Base-by-base conservation (phyloP, 2,797 vertebrate genomes). In the Pachyuromys duprasi region DNA sequence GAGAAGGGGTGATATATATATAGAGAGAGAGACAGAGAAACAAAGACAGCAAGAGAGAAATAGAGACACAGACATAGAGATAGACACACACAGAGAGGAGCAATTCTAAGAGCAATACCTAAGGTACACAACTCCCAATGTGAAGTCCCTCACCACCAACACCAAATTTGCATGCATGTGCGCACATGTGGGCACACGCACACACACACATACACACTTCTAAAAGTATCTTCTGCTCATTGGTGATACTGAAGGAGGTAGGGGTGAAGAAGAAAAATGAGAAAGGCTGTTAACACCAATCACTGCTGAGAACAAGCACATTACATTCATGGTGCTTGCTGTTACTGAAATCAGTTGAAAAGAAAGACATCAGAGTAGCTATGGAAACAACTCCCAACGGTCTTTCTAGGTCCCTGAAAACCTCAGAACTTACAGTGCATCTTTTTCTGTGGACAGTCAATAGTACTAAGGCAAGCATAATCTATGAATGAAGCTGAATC, bases 251-350 rank as follows among this genome's bases (percentile, higher is more conserved):
- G 20, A 62, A 24, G 17, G 14, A 17, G 5, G 2, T 9, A 17
- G 1, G 11, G 28, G 5, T 42, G 3, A 45, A 31, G 8, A 88
- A 24, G 45, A 2, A 5, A 55, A 8, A 33, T 2, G n/a, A 65
- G 1, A 26, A 69, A 7, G 7, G 33, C 0, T 7, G 9, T 53
- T 49, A 9, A 24, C 2, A 24, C 42, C 36, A 9, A 49, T 42
- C 28, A 31, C 49, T 24, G 49, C 3, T 28, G 20, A 69, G 1
- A 1, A 36, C 4, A 26, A 28, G 26, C 1, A 7, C 33, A 60
- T 31, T 18, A 7, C 33, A 60, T 31, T 18, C 0, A 18, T 26
- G 8, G 6, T 0, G 18, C 7, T 57, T 31, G 3, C 17, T 36
- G 24, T 3, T 55, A 39, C 20, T 8, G 26, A 82, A 0, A 9